A percentile compares a stretch with the other conserved stretches of the same genome.
phyloP scores from a whole-genome alignment of 35 echinoderm and acorn worm species.

The Acanthaster planci region DNA sequence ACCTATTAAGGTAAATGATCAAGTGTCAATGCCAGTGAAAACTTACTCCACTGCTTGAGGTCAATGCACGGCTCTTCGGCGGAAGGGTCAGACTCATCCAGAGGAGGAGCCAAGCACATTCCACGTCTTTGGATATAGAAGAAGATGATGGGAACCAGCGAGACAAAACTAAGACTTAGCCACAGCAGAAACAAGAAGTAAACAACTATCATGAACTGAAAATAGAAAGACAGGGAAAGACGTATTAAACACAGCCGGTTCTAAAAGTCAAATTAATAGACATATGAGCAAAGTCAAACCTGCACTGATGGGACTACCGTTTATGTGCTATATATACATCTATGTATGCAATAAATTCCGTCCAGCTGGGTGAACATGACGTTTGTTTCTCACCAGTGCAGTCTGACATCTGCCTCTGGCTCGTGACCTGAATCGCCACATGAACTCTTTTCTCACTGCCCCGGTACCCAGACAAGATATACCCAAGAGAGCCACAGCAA shows the following conservation, averaged over 20 bases:
- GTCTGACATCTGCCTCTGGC: constrained; percentile 84
- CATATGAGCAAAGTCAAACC: too few species aligned
- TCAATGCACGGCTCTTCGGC: constrained; percentile 39
- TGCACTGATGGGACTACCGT: too few species aligned
- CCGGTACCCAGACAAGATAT: constrained; percentile 83
- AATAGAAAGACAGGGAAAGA: constrained; percentile 13
- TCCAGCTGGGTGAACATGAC: neutral
- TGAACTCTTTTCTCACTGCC: constrained; percentile 80
- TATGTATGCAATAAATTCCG: neutral
- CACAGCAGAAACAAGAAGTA: constrained; percentile 75
- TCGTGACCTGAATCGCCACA: constrained; percentile 77
- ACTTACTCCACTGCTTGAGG: constrained; percentile 89
- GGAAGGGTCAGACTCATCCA: neutral
- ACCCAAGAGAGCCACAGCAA: constrained; percentile 64
- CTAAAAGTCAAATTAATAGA: too few species aligned
- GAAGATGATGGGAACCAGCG: constrained; percentile 70
- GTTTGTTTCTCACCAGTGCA: constrained; percentile 54
- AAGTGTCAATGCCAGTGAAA: neutral
- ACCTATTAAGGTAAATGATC: too few species aligned
- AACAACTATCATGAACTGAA: constrained; percentile 69
- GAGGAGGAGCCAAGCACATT: constrained; percentile 52
- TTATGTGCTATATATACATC: neutral
- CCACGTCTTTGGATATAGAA: constrained; percentile 75
- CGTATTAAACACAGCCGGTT: too few species aligned
- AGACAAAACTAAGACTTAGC: constrained; percentile 58